These are phyloP conservation scores for Papilio dardanus DNA, from an alignment of 1,140 invertebrate species.

Conservation along the genomic window DNA sequence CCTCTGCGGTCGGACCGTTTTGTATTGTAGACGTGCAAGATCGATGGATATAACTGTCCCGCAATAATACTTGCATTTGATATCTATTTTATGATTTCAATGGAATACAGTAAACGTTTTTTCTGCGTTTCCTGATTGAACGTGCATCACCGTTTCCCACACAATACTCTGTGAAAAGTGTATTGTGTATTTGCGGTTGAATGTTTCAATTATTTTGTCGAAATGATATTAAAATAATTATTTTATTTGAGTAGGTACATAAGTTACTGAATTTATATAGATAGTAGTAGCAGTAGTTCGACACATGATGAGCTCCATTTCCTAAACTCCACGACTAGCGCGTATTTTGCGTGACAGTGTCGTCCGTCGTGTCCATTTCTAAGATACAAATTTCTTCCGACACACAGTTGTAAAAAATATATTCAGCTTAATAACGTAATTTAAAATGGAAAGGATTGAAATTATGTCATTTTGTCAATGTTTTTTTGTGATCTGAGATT, in stretches of 20 bases:
- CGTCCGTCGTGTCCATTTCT: neutral
- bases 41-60: conserved; percentile 49
- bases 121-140: conserved; percentile 1
- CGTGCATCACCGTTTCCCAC: neutral
- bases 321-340: too few relatives aligned
- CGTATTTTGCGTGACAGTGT: too few relatives aligned
- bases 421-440: neutral
- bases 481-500: neutral
- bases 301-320: too few relatives aligned
- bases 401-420: neutral
- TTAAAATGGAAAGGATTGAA: conserved; percentile 18
- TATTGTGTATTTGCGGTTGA: conserved; percentile 1
- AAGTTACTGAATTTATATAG: too few relatives aligned
- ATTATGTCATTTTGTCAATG: conserved; percentile 10
- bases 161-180: conserved; percentile 17
- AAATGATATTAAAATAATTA: neutral
- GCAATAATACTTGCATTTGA: conserved; percentile 46
- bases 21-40: conserved; percentile 52
- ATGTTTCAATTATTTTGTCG: neutral
- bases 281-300: too few relatives aligned
- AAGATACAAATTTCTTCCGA: neutral
- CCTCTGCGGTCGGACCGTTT: conserved; percentile 43
- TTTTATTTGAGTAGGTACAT: too few relatives aligned
- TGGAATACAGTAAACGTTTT: conserved; percentile 31
- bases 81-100: conserved; percentile 45